Evolutionary conservation across 2,797 vertebrate genomes (phyloP), one percentile per base, ranked within the genome.

Genomic region (Hyperoplus lanceolatus): DNA sequence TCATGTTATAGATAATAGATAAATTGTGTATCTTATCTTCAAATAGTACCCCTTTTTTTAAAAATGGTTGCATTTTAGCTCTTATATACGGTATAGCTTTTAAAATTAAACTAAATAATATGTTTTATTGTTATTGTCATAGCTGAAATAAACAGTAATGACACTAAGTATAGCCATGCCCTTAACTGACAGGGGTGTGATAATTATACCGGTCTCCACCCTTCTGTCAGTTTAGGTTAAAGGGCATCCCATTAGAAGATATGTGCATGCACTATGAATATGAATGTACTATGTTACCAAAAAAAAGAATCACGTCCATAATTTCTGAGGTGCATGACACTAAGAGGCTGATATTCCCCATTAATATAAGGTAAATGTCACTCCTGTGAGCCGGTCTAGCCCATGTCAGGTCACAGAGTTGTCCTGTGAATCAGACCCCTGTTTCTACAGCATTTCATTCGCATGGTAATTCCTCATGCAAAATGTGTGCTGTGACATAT

Each of bases 1-100:
- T 72, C 49, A 64, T 54, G 29, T 54, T 50, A 61, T 4, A n/a
- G 36, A 76, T 72, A 70, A 75, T 62, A 54, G 14, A 71, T 80
- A 36, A 11, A 43, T 43, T 9, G 29, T 29, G 29, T 29, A 21
- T 63, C 51, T 66, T 41, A 14, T 58, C 41, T 9, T 18, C 54
- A 55, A 11, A 64, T 15, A 65, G 41, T 18, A 36, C 5, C 29
- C 29, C 29, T 29, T 29, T 29, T n/a, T n/a, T n/a, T n/a, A n/a
- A n/a, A n/a, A n/a, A n/a, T n/a, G n/a, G n/a, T n/a, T n/a, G n/a
- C n/a, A n/a, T n/a, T n/a, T n/a, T n/a, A n/a, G 29, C 29, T 29
- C 29, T 29, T 29, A 29, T 29, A 29, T 29, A 29, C 29, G 29
- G 29, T 29, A 29, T 29, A 29, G 29, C 29, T 29, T 29, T 29